phyloP scores from a whole-genome alignment of 2,797 vertebrate species.

The Smutsia gigantea region DNA sequence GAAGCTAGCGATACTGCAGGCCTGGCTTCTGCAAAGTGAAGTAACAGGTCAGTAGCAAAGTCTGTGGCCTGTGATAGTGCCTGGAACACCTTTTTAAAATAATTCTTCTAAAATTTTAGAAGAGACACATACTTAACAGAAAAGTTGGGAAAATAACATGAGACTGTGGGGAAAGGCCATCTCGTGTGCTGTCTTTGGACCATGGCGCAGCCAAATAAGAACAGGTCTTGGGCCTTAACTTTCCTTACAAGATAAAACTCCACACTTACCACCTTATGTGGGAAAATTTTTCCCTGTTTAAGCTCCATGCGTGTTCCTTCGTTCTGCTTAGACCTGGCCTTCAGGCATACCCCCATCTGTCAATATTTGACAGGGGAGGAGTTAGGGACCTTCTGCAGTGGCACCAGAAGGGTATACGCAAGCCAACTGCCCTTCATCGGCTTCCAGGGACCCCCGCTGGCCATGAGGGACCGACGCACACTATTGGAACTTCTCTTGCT shows the following conservation, averaged over 20 bases:
- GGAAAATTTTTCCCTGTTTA: background rate
- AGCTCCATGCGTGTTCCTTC: background rate
- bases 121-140: background rate
- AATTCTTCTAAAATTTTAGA: background rate
- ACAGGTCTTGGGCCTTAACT: background rate
- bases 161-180: background rate
- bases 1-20: background rate
- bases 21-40: background rate
- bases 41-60: background rate
- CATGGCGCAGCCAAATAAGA: background rate
- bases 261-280: background rate
- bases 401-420: accelerated
- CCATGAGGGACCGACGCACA: background rate
- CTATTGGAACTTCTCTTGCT: background rate
- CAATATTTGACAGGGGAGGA: background rate
- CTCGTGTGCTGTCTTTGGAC: background rate
- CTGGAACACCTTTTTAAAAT: background rate
- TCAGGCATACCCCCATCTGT: background rate
- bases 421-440: too few relatives aligned
- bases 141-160: background rate
- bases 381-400: background rate
- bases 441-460: background rate
- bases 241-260: background rate
- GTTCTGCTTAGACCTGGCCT: background rate
- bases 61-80: background rate